A percentile compares a stretch with the other conserved stretches of the same genome.
These are phyloP conservation scores for Geopemphigus sp. DNA, from an alignment of 1,140 invertebrate genomes.

Conservation along the genomic window DNA sequence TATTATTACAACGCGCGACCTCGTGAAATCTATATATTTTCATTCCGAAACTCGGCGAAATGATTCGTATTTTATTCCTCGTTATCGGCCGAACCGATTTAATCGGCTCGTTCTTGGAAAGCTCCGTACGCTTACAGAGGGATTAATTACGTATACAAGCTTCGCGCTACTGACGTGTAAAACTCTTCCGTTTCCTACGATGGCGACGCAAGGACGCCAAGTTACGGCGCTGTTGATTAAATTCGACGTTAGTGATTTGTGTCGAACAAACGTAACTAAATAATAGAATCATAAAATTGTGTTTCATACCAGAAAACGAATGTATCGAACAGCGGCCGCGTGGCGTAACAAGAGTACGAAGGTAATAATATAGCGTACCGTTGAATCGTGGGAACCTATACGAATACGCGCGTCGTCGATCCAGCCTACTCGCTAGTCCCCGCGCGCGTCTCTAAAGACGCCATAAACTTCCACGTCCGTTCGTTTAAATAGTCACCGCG, in stretches of 20 bases:
- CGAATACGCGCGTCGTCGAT: too few relatives aligned
- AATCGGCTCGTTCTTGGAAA: neutral
- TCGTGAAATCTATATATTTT: too few relatives aligned
- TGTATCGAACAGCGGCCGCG: neutral
- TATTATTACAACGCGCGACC: too few relatives aligned
- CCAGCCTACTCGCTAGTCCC: too few relatives aligned
- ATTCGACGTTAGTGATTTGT: conserved; percentile 17
- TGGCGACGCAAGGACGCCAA: conserved; percentile 11
- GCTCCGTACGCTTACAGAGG: neutral
- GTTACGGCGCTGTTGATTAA: conserved; percentile 7
- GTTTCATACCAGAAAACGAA: conserved; percentile 1
- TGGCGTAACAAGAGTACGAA: conserved; percentile 14
- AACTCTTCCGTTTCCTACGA: conserved; percentile 36
- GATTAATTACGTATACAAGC: neutral
- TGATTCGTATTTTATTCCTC: too few relatives aligned
- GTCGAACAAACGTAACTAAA: conserved; percentile 7
- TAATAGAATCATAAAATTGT: conserved; percentile 19
- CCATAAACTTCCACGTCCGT: too few relatives aligned
- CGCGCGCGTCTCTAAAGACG: too few relatives aligned
- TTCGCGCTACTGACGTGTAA: neutral
- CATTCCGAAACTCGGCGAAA: too few relatives aligned
- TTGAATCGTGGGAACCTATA: conserved; percentile 17
- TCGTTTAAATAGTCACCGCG: too few relatives aligned
- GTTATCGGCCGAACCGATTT: neutral
- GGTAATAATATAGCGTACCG: conserved; percentile 3